phyloP scores from a whole-genome alignment of 2,113 vertebrate species.

The Spermophilus dauricus region DNA sequence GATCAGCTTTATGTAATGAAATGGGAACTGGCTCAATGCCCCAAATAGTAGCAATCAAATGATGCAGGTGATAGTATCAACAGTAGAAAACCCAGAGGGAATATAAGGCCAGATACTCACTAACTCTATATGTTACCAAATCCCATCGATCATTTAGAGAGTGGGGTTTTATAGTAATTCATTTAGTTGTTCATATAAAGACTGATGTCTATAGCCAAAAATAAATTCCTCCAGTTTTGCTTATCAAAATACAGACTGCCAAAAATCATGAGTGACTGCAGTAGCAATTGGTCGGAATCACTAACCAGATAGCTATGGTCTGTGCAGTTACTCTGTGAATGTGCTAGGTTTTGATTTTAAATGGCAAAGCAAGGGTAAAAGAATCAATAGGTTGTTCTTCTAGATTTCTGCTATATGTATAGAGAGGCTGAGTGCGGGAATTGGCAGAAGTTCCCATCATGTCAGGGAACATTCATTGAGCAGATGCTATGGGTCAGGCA shows the following conservation, averaged over 20 bases:
- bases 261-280: slow-evolving; percentile 35
- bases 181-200: slow-evolving; percentile 66
- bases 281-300: slow-evolving; percentile 53
- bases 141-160: slow-evolving; percentile 45
- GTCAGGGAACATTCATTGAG: not conserved
- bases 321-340: not conserved
- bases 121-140: slow-evolving; percentile 42
- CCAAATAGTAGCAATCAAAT: slow-evolving; percentile 60
- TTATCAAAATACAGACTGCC: slow-evolving; percentile 70
- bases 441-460: not conserved
- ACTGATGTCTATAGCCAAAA: slow-evolving; percentile 55
- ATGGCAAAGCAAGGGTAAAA: slow-evolving; percentile 53
- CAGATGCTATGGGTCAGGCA: not conserved
- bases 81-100: slow-evolving; percentile 58
- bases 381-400: slow-evolving; percentile 40
- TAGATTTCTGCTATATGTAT: not conserved
- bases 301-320: not conserved
- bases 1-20: slow-evolving; percentile 66
- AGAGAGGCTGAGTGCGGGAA: not conserved
- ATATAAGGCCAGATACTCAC: slow-evolving; percentile 41
- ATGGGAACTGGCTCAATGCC: slow-evolving; percentile 57
- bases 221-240: slow-evolving; percentile 56
- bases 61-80: slow-evolving; percentile 50
- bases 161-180: slow-evolving; percentile 53
- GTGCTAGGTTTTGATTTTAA: slow-evolving; percentile 59